These are phyloP conservation scores for Galbula dea DNA, from an alignment of 2,113 vertebrate genomes.

Conservation along the genomic window DNA sequence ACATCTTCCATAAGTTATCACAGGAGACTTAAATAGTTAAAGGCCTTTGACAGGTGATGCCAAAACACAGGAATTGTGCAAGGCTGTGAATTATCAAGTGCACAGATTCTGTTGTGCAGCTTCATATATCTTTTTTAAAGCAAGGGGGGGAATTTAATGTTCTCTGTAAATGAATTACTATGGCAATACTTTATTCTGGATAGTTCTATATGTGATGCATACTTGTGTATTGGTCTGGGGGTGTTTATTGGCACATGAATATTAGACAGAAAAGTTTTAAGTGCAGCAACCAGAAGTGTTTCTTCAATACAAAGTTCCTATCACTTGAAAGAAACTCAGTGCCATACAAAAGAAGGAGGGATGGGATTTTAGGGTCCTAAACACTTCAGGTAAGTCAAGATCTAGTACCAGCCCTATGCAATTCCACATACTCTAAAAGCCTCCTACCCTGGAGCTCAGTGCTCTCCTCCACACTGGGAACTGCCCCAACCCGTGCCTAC, in stretches of 20 bases:
- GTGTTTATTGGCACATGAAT: not conserved
- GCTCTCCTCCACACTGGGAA: rapidly evolving
- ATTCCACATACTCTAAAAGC: not conserved
- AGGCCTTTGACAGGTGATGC: not conserved
- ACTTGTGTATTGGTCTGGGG: rapidly evolving
- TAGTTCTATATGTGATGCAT: not conserved
- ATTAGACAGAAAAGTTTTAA: not conserved
- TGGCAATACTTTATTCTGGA: not conserved
- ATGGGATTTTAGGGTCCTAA: not conserved
- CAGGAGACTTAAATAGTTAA: not conserved
- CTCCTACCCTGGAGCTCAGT: not conserved
- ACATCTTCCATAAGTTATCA: not conserved
- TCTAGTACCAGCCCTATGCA: not conserved
- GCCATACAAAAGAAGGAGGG: not conserved
- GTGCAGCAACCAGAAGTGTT: rapidly evolving
- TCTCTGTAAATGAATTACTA: not conserved
- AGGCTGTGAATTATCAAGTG: not conserved
- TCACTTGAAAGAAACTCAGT: not conserved
- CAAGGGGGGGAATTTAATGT: not conserved
- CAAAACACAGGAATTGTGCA: not conserved
- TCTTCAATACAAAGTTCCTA: not conserved
- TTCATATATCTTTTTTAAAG: not conserved
- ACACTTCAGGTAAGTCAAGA: not conserved
- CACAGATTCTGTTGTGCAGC: not conserved
- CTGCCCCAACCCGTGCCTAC: not conserved